Evolutionary conservation across 2,113 vertebrate genomes (phyloP).

Genomic region (Girardinichthys multiradiatus): DNA sequence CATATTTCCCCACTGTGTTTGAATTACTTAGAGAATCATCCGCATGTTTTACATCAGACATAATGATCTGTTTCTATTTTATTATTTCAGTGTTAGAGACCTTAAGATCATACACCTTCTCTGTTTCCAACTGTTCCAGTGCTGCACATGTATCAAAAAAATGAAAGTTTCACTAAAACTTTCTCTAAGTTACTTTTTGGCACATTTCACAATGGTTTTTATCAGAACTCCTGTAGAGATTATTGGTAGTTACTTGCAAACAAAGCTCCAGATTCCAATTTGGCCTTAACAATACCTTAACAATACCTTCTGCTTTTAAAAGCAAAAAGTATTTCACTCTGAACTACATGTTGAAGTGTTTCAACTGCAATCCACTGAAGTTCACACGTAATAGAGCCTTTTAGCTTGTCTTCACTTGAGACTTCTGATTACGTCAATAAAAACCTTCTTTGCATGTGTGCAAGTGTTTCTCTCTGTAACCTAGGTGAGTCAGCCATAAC

Average conservation of each 20-base stretch:
- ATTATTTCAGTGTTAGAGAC: neutral
- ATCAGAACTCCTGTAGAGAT: neutral
- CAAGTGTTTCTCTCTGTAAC: neutral
- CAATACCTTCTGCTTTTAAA: neutral
- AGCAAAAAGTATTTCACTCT: neutral
- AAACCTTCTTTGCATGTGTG: neutral
- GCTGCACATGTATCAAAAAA: no score
- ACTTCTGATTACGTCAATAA: neutral
- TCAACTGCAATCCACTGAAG: neutral
- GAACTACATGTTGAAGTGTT: neutral
- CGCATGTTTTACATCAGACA: neutral
- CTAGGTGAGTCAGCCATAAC: conserved; percentile 12
- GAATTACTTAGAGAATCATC: no score
- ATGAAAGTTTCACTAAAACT: neutral
- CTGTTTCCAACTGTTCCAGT: no score
- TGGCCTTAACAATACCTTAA: neutral
- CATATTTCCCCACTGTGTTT: no score
- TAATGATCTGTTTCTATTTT: neutral
- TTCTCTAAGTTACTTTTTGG: conserved; percentile 6
- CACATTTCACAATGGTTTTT: neutral
- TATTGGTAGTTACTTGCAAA: neutral
- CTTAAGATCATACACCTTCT: no score
- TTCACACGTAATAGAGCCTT: conserved; percentile 4
- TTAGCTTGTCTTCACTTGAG: conserved; percentile 9
- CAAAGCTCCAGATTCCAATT: conserved; percentile 1